Evolutionary conservation across 2,888 invertebrate genomes (phyloP), one percentile per base, ranked within the genome.

Genomic region (Phrixothrix hirtus): DNA sequence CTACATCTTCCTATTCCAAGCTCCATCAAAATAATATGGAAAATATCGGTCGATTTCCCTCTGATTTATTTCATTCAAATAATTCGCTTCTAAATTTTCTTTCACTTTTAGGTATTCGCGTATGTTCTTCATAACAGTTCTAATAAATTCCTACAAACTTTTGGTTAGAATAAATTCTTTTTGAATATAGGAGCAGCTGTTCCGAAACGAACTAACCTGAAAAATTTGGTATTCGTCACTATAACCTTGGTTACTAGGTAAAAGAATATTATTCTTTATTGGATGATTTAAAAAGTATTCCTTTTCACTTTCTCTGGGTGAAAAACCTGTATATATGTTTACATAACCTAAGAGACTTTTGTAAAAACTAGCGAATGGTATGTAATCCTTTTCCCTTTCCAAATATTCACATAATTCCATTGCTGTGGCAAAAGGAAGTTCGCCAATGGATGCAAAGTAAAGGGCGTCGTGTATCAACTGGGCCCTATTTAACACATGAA

Each of bases 381-480:
- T 78, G 68, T 83, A 85, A 63, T 86, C 84, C 1, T 68, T 71
- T 65, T 84, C 83, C 1, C 77, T 67, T 0, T 71, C 70, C 64
- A 88, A 70, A 68, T 87, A 88, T 3, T 72, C 69, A 1, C 83
- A 79, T 14, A 87, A 66, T 14, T 80, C 78, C 39, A 88, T 75
- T 0, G 84, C 78, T 11, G 75, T 60, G 1, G 67, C 63, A 64
- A 83, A 83, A 3, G 75, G 77, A 49, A 86, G 70, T 26, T 80
- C 73, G 21, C 82, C 83, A 42, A 82, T 80, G 45, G 81, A 75
- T 1, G 86, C 86, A 43, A 86, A 72, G 58, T 82, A 83, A 55
- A 85, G 81, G 2, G 85, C 77, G 70, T 95, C 94, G 61, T 90
- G 88, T 0, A 93, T 74, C 2, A 86, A 66, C 50, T 91, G 88